Base-by-base conservation (phyloP, 2,888 invertebrate genomes). In the Brenthis ino region DNA sequence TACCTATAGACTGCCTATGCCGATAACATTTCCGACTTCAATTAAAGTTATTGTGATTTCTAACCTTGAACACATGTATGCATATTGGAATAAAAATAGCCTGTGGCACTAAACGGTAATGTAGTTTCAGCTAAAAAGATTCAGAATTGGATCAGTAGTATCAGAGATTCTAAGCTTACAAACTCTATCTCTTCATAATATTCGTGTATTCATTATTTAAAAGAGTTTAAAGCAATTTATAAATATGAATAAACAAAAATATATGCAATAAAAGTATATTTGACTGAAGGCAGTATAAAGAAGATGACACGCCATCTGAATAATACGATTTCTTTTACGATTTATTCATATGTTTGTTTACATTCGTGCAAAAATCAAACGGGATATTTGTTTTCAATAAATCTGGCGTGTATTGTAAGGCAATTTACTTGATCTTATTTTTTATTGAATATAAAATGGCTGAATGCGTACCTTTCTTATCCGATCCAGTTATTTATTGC, bases 401-500 rank as follows among this genome's bases (percentile, higher is more conserved):
- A 87, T 86, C 82, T 78, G 78, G 80, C 76, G 80, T 85, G 81
- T 86, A 87, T 87, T 82, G 83, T 81, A 83, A 85, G 85, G 85
- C 85, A 87, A 86, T 87, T 86, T 86, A 83, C 85, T 87, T 89
- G 86, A 88, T 89, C 88, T 88, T 86, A 87, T 89, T 88, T 89
- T 88, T 89, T 91, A 91, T 91, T 91, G 90, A 89, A 91, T 88
- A 90, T 90, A 91, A 91, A 91, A 90, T 87, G 85, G 85, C 84
- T 85, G 85, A 86, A 80, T 86, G 85, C 83, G 84, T 89, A 87
- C 89, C 89, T 88, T 86, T 85, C 87, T 90, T 89, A 91, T 88
- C 90, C 89, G 89, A 88, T 88, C 83, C 85, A 85, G 89, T 91
- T 91, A 92, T 92, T 92, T 93, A 93, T 92, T 85, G 89, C 88